Base-by-base conservation (phyloP, 1,140 invertebrate species). In the Drosophila novamexicana region DNA sequence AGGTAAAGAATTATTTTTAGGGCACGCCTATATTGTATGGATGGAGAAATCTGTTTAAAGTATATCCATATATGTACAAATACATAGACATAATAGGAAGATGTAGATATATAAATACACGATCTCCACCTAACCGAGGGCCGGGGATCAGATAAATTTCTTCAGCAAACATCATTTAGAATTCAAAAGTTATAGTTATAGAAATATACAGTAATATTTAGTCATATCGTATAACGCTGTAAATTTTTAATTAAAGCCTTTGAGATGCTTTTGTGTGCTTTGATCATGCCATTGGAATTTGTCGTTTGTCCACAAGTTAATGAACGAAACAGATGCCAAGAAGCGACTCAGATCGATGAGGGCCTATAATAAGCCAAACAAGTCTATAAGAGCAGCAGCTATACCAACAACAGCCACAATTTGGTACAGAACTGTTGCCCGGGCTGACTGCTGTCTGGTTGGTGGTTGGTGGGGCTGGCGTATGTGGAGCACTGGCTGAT, bases 401-500 rank as follows among this genome's bases (percentile, higher is more conserved):
- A 9, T 63, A 65, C n/a, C 63, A 45, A 32, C 37, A 49, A 52
- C 52, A 62, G 29, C 61, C 40, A 40, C 37, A 40, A 44, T 36
- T 42, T 56, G 42, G 14, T 39, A 18, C 6, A 45, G 32, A 49
- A 40, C 64, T 66, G 64, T 56, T 65, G 18, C 18, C 32, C 34
- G 10, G 22, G 7, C 9, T 18, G 34, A 29, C 22, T 29, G 37
- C 18, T 54, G 52, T 16, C 22, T 36, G 50, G 12, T 16, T 56
- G 53, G 18, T 40, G 14, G 22, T 49, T 22, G 9, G 5, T 58
- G 56, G 57, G 14, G 44, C 62, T 65, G 58, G 58, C 47, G 58
- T 79, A 84, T 84, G 69, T 84, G 81, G 83, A 88, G 76, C 79
- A 74, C 52, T 69, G 76, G 83, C 83, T 70, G 84, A 89, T 89